A percentile compares a stretch with the other conserved stretches of the same genome.
These are phyloP conservation scores for Parapristionchus giblindavisi DNA, from an alignment of 2,888 invertebrate genomes.

Conservation along the genomic window DNA sequence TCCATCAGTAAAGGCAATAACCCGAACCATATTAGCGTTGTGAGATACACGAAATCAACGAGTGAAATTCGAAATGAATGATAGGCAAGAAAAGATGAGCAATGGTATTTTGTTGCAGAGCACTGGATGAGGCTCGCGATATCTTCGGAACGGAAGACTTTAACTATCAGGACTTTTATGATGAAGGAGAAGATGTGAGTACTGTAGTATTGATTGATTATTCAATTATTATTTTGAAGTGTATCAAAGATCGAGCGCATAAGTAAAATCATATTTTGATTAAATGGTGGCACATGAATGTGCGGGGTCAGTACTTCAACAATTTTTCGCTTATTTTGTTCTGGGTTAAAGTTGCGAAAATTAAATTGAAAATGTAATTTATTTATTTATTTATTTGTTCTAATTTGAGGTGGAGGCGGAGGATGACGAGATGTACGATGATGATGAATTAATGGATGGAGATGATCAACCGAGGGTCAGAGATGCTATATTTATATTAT, in stretches of 20 bases:
- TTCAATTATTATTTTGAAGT: no score
- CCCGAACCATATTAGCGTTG: no score
- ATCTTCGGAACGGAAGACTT: slow-evolving; percentile 97
- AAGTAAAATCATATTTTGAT: no score
- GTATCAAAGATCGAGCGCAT: no score
- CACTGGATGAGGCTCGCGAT: slow-evolving; percentile 85
- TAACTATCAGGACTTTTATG: slow-evolving; percentile 75
- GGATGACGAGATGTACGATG: slow-evolving; percentile 60
- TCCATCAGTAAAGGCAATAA: not conserved
- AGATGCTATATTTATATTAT: slow-evolving; percentile 43
- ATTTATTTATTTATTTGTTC: slow-evolving; percentile 23
- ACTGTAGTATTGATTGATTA: not conserved
- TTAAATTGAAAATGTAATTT: not conserved
- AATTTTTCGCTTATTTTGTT: slow-evolving; percentile 8
- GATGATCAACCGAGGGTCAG: slow-evolving; percentile 56
- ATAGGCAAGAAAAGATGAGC: no score
- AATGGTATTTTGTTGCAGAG: slow-evolving; percentile 40
- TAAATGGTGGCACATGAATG: no score
- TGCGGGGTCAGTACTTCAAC: no score
- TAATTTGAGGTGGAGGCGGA: slow-evolving; percentile 64
- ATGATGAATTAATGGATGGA: slow-evolving; percentile 67
- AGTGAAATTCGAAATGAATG: no score
- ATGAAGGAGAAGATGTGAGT: slow-evolving; percentile 67
- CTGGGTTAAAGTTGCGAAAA: not conserved
- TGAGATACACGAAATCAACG: no score